Percentiles rank a stretch among this genome's conserved stretches.
Conservation (phyloP, 2,888 invertebrate genomes). For the Griposia aprilina region DNA sequence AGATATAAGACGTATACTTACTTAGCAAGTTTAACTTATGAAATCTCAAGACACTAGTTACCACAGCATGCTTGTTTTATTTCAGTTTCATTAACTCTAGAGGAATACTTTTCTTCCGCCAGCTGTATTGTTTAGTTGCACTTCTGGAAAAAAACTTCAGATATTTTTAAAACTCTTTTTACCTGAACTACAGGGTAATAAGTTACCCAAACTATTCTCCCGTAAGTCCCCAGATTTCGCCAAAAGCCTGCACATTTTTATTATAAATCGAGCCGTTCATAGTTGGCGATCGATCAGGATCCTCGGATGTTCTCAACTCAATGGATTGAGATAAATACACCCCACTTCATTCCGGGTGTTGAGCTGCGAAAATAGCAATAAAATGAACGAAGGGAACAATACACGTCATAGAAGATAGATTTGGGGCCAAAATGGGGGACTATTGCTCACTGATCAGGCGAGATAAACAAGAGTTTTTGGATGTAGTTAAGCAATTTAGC, state of each 20-base stretch:
- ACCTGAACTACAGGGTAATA: background rate
- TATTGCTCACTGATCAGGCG: slow-evolving; percentile 3
- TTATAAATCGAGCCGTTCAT: slow-evolving; percentile 77
- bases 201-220: background rate
- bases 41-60: background rate
- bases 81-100: background rate
- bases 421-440: background rate
- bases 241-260: slow-evolving; percentile 71
- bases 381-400: slow-evolving; percentile 27
- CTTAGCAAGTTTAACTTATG: background rate
- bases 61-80: background rate
- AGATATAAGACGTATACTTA: background rate
- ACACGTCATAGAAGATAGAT: slow-evolving; percentile 32
- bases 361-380: slow-evolving; percentile 54
- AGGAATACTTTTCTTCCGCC: background rate
- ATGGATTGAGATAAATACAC: slow-evolving; percentile 82
- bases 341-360: slow-evolving; percentile 70
- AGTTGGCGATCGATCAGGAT: slow-evolving; percentile 79
- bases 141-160: background rate
- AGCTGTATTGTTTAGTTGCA: background rate
- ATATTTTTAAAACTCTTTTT: background rate
- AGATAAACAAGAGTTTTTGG: background rate
- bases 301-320: slow-evolving; percentile 74
- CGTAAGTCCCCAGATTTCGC: slow-evolving; percentile 16
- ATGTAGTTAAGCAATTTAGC: background rate